A percentile compares a stretch with the other conserved stretches of the same genome.
phyloP scores from a whole-genome alignment of 2,113 vertebrate genomes.

The Ceratotherium simum region DNA sequence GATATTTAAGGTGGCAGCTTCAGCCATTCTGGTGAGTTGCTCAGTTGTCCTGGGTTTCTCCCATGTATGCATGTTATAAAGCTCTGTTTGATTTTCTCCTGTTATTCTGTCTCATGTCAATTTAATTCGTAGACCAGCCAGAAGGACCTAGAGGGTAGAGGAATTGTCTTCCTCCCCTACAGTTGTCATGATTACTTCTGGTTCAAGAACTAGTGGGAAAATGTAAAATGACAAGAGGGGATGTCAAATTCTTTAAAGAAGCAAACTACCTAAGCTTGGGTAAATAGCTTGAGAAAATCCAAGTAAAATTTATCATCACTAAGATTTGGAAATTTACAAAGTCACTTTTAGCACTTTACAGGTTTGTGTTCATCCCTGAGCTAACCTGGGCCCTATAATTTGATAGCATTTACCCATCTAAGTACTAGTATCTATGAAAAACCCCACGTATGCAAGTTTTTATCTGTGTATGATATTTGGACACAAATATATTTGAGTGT shows the following conservation, averaged over 20 bases:
- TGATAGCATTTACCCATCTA: not conserved
- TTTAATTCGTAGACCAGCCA: too few relatives aligned
- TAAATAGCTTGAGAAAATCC: not conserved
- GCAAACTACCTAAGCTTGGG: not conserved
- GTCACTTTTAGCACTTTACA: not conserved
- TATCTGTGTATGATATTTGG: not conserved
- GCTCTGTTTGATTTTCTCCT: too few relatives aligned
- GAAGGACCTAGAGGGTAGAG: too few relatives aligned
- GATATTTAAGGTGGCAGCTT: too few relatives aligned
- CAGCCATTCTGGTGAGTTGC: too few relatives aligned
- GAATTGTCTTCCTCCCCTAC: too few relatives aligned
- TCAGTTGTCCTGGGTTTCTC: too few relatives aligned
- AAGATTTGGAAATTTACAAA: not conserved
- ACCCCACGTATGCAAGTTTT: not conserved
- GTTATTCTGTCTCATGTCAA: too few relatives aligned
- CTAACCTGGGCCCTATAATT: not conserved
- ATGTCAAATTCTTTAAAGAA: constrained; percentile 2
- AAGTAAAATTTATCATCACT: constrained; percentile 17
- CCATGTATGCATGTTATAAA: too few relatives aligned
- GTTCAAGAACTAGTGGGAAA: not conserved
- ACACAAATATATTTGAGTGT: not conserved
- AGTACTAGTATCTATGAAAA: not conserved
- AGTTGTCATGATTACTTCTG: not conserved
- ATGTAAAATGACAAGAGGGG: not conserved
- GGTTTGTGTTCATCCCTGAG: not conserved